These are phyloP conservation scores for Spondyliosoma cantharus DNA, from an alignment of 2,797 vertebrate genomes.

Conservation along the genomic window DNA sequence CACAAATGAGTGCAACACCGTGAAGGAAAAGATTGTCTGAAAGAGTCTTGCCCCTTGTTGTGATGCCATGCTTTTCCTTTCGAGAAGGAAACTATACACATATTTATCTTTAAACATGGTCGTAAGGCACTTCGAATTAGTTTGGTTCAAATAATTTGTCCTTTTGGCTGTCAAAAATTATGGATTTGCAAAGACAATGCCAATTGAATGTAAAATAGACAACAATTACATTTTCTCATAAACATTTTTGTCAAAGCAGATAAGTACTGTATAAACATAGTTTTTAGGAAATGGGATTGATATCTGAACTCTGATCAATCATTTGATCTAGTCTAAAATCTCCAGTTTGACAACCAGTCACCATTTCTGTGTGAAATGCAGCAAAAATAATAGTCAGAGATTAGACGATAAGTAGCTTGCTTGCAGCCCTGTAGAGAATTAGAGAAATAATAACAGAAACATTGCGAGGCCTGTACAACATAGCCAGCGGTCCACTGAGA, in stretches of 20 bases:
- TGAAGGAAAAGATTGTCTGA: not conserved
- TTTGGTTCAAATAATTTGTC: constrained; percentile 11
- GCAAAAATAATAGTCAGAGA: not conserved
- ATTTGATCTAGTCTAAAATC: not conserved
- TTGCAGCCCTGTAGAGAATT: not conserved
- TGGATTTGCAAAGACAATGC: not conserved
- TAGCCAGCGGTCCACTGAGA: constrained; percentile 10
- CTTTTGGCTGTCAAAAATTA: constrained; percentile 8
- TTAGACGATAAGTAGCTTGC: not conserved
- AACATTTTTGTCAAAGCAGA: not conserved
- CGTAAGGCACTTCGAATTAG: not conserved
- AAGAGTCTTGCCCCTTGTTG: not conserved
- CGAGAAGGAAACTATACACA: not conserved
- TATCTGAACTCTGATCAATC: not conserved
- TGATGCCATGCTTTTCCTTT: not conserved
- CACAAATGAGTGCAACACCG: not conserved
- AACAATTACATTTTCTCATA: not conserved
- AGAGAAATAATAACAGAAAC: constrained; percentile 21
- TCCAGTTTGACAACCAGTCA: not conserved
- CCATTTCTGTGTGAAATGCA: constrained; percentile 20
- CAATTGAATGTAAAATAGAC: not conserved
- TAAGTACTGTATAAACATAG: not conserved
- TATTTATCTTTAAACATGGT: constrained; percentile 9
- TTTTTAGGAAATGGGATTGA: not conserved
- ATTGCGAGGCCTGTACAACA: constrained; percentile 1